Evolutionary conservation across 2,113 vertebrate genomes (phyloP).

Genomic region (Sapayoa aenigma): DNA sequence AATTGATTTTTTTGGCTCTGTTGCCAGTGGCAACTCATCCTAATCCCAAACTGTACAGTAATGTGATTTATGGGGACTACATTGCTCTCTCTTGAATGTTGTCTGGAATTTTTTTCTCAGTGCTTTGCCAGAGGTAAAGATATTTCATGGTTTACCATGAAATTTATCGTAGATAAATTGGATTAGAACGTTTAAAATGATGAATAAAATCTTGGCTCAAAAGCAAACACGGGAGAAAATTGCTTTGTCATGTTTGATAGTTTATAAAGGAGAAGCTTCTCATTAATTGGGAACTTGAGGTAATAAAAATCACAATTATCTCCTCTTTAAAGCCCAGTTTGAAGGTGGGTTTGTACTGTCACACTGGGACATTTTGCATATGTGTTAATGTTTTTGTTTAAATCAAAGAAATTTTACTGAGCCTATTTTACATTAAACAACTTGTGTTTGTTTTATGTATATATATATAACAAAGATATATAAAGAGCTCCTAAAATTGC

Average conservation of each 20-base stretch:
- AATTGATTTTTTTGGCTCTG: conserved; percentile 42
- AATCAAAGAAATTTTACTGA: not conserved
- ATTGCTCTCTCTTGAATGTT: not conserved
- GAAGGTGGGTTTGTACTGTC: not conserved
- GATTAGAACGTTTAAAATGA: not conserved
- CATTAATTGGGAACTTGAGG: not conserved
- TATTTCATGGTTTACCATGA: not conserved
- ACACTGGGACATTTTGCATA: not conserved
- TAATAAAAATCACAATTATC: not conserved
- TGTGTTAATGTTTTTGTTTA: not conserved
- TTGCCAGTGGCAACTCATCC: conserved; percentile 61
- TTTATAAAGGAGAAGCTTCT: not conserved
- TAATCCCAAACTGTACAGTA: conserved; percentile 37
- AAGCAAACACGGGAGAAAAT: not conserved
- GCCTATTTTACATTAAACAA: not conserved
- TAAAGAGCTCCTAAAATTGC: not conserved
- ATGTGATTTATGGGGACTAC: conserved; percentile 10
- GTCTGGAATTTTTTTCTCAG: not conserved
- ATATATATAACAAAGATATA: too few relatives aligned
- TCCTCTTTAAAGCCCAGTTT: not conserved
- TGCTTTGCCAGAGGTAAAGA: not conserved
- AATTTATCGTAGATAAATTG: not conserved
- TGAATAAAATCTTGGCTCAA: not conserved
- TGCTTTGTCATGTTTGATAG: not conserved
- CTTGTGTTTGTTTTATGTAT: not conserved